Percentiles rank a stretch among this genome's conserved stretches.
Evolutionary conservation across 2,113 vertebrate genomes (phyloP).

Genomic region (Pithys albifrons): DNA sequence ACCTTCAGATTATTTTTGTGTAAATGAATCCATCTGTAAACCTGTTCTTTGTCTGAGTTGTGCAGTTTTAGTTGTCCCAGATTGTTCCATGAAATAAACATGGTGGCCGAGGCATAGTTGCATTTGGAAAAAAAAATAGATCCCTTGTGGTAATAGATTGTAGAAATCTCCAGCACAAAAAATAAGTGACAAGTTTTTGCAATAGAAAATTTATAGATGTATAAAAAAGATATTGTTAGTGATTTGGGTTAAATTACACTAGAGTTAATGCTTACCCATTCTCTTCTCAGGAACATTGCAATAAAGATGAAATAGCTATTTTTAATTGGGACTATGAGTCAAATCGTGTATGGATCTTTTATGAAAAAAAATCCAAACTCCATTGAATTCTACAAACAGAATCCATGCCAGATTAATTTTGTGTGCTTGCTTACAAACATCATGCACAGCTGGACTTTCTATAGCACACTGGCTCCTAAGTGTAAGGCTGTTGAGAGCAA

Average conservation of each 20-base stretch:
- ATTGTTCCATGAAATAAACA: background rate
- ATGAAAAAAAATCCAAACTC: background rate
- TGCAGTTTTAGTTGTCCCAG: background rate
- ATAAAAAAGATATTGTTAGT: background rate
- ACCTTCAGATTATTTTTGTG: background rate
- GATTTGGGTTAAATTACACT: background rate
- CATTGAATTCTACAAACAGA: background rate
- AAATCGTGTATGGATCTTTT: background rate
- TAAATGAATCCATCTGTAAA: background rate
- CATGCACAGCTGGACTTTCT: background rate
- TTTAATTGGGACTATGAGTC: background rate
- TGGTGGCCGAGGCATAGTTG: background rate
- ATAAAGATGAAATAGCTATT: background rate
- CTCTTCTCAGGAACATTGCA: background rate
- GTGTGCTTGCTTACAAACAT: background rate
- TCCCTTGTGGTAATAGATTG: background rate
- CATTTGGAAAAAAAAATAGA: background rate
- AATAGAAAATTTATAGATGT: background rate
- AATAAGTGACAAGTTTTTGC: background rate
- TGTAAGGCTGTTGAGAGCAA: background rate
- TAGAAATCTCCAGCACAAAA: background rate
- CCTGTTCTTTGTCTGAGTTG: background rate
- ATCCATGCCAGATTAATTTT: background rate
- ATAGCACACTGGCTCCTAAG: background rate
- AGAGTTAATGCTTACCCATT: background rate